Percentiles rank a stretch among this genome's conserved stretches.
phyloP scores from a whole-genome alignment of 1,140 invertebrate genomes.

The Ceratosolen fusciceps region DNA sequence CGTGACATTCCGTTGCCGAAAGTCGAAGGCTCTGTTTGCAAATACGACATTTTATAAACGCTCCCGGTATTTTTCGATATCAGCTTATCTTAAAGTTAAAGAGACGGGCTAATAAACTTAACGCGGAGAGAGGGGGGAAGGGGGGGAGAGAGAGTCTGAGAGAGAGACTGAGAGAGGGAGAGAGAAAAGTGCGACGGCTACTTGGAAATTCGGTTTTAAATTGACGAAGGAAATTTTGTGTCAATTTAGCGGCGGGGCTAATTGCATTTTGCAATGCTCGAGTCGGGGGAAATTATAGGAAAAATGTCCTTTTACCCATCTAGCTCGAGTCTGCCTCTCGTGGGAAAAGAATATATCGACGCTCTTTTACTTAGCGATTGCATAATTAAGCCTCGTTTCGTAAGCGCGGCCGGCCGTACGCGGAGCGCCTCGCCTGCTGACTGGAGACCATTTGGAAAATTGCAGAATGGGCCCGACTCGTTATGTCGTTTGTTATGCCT shows the following conservation, averaged over 20 bases:
- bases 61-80: not conserved
- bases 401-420: no score
- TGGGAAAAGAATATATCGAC: conserved; percentile 16
- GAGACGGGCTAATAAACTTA: not conserved
- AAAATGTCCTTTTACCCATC: conserved; percentile 32
- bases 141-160: no score
- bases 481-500: conserved; percentile 48
- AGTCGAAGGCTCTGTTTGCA: no score
- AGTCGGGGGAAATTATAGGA: conserved; percentile 47
- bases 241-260: conserved; percentile 40
- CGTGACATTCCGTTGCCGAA: no score
- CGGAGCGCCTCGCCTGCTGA: conserved; percentile 8
- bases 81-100: not conserved
- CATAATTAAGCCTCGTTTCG: conserved; percentile 46
- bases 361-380: conserved; percentile 46
- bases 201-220: conserved; percentile 37
- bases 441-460: conserved; percentile 43
- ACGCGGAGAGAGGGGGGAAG: not conserved
- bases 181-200: no score
- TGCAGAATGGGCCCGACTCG: conserved; percentile 47
- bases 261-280: conserved; percentile 27
- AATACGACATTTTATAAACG: no score
- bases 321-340: not conserved
- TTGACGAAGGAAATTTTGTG: conserved; percentile 38
- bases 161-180: no score